Evolutionary conservation across 2,113 vertebrate genomes (phyloP).

Genomic region (Melanostigma gelatinosum): DNA sequence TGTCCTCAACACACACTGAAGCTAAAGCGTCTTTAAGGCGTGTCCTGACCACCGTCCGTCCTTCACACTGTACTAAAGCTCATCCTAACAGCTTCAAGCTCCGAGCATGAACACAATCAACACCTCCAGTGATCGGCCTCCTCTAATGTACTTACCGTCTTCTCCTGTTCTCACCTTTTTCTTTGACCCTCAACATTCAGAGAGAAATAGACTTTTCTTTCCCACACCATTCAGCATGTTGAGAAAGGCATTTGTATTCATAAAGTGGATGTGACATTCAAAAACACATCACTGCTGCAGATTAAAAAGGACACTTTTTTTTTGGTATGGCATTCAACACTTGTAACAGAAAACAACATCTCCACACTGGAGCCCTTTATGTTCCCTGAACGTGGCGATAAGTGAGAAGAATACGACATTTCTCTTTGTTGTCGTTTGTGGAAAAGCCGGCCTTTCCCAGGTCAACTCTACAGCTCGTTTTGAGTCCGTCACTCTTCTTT

Average conservation of each 20-base stretch:
- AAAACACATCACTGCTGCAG: constrained; percentile 35
- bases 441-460: constrained; percentile 15
- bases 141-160: not conserved
- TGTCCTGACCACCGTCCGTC: not conserved
- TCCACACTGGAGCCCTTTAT: constrained; percentile 1
- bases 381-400: not conserved
- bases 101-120: constrained; percentile 15
- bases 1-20: not conserved
- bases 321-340: constrained; percentile 33
- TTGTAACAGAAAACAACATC: constrained; percentile 29
- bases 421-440: not conserved
- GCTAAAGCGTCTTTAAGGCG: not conserved
- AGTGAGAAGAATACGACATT: constrained; percentile 20
- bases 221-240: not conserved
- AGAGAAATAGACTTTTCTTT: constrained; percentile 52
- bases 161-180: constrained; percentile 17
- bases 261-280: constrained; percentile 69
- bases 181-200: constrained; percentile 53
- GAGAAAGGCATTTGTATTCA: constrained; percentile 65
- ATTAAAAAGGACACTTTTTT: constrained; percentile 54
- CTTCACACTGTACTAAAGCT: not conserved
- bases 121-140: not conserved
- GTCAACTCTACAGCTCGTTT: constrained; percentile 30
- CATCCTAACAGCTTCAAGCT: constrained; percentile 7
- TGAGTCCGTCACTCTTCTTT: constrained; percentile 17